phyloP scores from a whole-genome alignment of 1,140 invertebrate genomes.

The Drosophila athabasca region DNA sequence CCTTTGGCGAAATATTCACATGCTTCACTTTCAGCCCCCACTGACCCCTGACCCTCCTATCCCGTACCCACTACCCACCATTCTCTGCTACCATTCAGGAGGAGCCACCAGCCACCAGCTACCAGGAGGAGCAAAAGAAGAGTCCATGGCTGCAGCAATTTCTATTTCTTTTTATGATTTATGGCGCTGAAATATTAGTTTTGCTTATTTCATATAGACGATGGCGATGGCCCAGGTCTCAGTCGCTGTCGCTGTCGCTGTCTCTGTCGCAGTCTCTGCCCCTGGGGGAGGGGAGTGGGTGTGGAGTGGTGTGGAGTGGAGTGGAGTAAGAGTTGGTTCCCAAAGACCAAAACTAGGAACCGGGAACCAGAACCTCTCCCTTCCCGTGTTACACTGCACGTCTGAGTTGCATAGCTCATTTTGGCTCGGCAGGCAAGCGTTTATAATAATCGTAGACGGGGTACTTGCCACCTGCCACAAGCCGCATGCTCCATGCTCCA shows the following conservation, averaged over 20 bases:
- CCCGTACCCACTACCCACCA: no score
- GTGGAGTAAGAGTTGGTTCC: no score
- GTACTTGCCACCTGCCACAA: constrained; percentile 10
- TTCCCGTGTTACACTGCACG: constrained; percentile 33
- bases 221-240: constrained; percentile 22
- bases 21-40: constrained; percentile 1
- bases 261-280: background rate
- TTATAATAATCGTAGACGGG: constrained; percentile 64
- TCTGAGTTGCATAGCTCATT: constrained; percentile 72
- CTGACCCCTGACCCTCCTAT: constrained; percentile 13
- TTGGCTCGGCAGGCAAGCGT: constrained; percentile 49
- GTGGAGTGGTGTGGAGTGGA: no score
- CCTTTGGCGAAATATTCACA: constrained; percentile 1
- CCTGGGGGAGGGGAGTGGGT: no score
- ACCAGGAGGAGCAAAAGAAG: background rate
- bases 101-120: background rate
- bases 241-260: constrained; percentile 6
- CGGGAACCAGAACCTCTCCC: constrained; percentile 2
- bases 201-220: constrained; percentile 74
- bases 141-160: constrained; percentile 53
- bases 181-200: constrained; percentile 78
- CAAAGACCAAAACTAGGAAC: no score
- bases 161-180: constrained; percentile 77
- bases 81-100: constrained; percentile 10
- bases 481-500: constrained; percentile 13